Evolutionary conservation across 2,113 vertebrate species (phyloP).

Genomic region (Eudyptes chrysolophus): DNA sequence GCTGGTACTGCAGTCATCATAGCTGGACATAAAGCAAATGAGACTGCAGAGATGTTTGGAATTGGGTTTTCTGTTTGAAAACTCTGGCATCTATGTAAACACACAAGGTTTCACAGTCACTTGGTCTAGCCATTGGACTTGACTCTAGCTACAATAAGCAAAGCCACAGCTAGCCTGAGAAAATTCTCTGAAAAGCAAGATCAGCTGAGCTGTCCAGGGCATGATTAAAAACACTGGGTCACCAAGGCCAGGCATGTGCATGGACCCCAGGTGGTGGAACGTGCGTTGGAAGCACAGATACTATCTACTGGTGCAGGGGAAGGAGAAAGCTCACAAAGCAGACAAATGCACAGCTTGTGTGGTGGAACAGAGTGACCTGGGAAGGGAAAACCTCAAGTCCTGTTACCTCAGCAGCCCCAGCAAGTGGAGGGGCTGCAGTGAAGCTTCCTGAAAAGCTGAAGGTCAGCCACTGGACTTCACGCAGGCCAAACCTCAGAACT

Average conservation of each 20-base stretch:
- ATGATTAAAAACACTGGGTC: not conserved
- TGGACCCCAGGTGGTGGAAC: not conserved
- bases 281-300: not conserved
- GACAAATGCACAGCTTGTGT: not conserved
- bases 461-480: not conserved
- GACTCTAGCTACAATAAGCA: not conserved
- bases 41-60: not conserved
- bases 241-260: not conserved
- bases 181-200: not conserved
- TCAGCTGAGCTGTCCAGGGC: not conserved
- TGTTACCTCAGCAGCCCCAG: not conserved
- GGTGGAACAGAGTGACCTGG: not conserved
- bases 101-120: not conserved
- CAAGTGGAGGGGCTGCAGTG: not conserved
- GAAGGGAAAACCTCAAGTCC: not conserved
- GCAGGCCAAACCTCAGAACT: not conserved
- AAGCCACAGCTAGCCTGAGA: not conserved
- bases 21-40: constrained; percentile 1
- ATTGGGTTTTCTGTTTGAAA: not conserved
- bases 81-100: not conserved
- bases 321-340: not conserved
- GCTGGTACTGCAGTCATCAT: not conserved
- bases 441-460: not conserved
- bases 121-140: not conserved
- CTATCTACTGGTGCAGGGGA: not conserved